Percentiles rank a stretch among this genome's conserved stretches.
Conservation (phyloP, 37 sponge, comb jelly and placozoan genomes). For the Amphimedon queenslandica region DNA sequence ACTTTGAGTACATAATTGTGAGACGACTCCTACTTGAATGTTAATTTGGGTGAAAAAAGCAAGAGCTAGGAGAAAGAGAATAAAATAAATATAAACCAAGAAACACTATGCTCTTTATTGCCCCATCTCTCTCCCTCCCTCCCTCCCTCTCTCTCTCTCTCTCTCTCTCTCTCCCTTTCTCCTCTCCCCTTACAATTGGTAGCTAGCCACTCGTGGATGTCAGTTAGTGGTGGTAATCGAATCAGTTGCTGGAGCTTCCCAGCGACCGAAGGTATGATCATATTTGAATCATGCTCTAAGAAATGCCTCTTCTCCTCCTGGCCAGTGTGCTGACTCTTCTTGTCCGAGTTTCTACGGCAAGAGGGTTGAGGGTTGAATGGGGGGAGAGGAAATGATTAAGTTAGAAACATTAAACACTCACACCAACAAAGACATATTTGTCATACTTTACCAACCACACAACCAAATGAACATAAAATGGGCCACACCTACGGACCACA, state of each 20-base stretch:
- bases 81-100: not conserved
- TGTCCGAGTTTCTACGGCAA: not conserved
- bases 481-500: too few relatives aligned
- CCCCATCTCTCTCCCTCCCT: not conserved
- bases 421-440: too few relatives aligned
- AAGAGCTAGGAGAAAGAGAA: conserved; percentile 31
- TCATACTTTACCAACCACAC: too few relatives aligned
- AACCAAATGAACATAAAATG: too few relatives aligned
- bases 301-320: conserved; percentile 44
- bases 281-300: conserved; percentile 39
- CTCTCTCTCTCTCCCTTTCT: too few relatives aligned
- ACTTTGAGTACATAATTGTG: conserved; percentile 46
- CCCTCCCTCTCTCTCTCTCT: too few relatives aligned
- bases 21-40: conserved; percentile 47
- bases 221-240: conserved; percentile 47
- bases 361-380: too few relatives aligned
- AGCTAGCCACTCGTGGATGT: conserved; percentile 80
- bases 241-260: conserved; percentile 57
- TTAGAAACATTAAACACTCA: too few relatives aligned
- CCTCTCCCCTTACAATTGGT: conserved; percentile 70
- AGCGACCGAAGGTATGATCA: conserved; percentile 28
- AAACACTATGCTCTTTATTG: not conserved
- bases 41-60: conserved; percentile 70
- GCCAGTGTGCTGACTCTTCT: not conserved
- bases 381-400: too few relatives aligned